Percentiles rank a stretch among this genome's conserved stretches.
Conservation (phyloP, 2,797 vertebrate genomes). For the Clarias platycephalus region DNA sequence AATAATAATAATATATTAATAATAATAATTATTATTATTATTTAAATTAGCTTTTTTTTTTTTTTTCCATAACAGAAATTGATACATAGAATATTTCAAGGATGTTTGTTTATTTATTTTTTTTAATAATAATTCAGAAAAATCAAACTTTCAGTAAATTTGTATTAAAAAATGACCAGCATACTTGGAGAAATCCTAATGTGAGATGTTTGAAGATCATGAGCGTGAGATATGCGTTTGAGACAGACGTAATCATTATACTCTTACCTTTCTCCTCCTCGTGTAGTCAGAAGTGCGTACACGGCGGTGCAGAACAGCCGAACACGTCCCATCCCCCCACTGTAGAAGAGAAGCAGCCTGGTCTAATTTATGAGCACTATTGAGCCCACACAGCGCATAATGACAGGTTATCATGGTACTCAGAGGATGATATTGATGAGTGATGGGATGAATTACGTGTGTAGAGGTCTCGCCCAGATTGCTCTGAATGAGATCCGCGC, state of each 20-base stretch:
- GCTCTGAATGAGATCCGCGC: constrained; percentile 31
- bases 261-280: not conserved
- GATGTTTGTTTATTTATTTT: not conserved
- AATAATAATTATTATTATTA: not conserved
- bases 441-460: constrained; percentile 43
- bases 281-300: constrained; percentile 10
- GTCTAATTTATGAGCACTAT: constrained; percentile 39
- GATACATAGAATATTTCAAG: not conserved
- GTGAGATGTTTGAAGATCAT: not conserved
- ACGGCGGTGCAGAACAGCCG: not conserved
- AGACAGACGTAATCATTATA: no score
- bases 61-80: no score
- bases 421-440: constrained; percentile 40
- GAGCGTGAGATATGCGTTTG: not conserved
- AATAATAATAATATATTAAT: no score
- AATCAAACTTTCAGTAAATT: not conserved
- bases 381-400: constrained; percentile 34
- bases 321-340: constrained; percentile 16
- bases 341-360: constrained; percentile 1
- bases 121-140: not conserved
- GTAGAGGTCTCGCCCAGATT: constrained; percentile 29
- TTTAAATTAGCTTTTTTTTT: not conserved
- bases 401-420: constrained; percentile 38
- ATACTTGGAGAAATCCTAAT: not conserved
- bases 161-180: not conserved